Evolutionary conservation across 2,888 invertebrate species (phyloP).

Genomic region (Netelia inedita): DNA sequence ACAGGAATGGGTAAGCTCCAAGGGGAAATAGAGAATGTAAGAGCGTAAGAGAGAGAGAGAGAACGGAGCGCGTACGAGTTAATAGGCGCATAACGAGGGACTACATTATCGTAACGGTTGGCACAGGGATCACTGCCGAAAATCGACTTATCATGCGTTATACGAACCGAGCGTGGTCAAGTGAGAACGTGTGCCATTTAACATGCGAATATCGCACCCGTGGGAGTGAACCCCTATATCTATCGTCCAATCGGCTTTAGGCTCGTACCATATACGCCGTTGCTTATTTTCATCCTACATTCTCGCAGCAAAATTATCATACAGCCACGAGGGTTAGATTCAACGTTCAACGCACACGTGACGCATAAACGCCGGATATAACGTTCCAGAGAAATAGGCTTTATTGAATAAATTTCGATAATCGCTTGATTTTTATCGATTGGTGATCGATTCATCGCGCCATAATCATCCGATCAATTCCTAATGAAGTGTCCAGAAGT

Average conservation of each 20-base stretch:
- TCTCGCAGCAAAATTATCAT: conserved; percentile 4
- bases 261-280: conserved; percentile 36
- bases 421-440: conserved; percentile 13
- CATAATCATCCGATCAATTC: too few relatives aligned
- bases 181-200: conserved; percentile 49
- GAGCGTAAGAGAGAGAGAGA: conserved; percentile 5
- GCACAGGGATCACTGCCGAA: conserved; percentile 74
- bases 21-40: not conserved
- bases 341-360: not conserved
- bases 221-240: conserved; percentile 43
- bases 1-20: not conserved
- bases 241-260: conserved; percentile 25
- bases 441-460: too few relatives aligned
- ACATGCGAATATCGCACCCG: conserved; percentile 65
- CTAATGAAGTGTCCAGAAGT: too few relatives aligned
- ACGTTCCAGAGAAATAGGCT: conserved; percentile 16
- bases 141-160: conserved; percentile 76
- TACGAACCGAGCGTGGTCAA: conserved; percentile 67
- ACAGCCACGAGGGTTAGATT: not conserved
- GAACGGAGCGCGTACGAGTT: conserved; percentile 73
- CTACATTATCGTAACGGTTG: conserved; percentile 82
- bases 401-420: conserved; percentile 6
- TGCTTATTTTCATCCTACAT: conserved; percentile 40
- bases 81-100: conserved; percentile 83
- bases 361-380: conserved; percentile 10